Evolutionary conservation across 2,888 invertebrate species (phyloP).

Genomic region (Tachina lurida): DNA sequence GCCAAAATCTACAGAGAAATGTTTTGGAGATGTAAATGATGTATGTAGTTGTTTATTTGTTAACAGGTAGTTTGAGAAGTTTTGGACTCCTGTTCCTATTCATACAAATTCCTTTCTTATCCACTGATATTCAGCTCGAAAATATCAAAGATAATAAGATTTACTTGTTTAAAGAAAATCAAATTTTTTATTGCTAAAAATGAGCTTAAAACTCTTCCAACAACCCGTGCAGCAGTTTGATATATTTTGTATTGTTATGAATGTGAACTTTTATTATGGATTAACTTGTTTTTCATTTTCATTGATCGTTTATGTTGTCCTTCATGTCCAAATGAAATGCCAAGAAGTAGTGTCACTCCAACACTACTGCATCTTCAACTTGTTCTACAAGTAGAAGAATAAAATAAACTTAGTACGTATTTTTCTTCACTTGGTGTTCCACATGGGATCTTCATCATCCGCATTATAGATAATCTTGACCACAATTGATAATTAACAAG

Average conservation of each 20-base stretch:
- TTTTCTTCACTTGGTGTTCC: slow-evolving; percentile 13
- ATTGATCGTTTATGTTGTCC: slow-evolving; percentile 56
- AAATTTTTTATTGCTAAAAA: neutral
- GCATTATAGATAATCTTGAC: slow-evolving; percentile 68
- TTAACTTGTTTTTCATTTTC: slow-evolving; percentile 65
- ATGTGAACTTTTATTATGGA: slow-evolving; percentile 53
- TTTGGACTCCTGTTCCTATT: neutral
- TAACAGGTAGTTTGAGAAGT: slow-evolving; percentile 4
- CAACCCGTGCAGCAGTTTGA: slow-evolving; percentile 17
- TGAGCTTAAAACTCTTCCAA: slow-evolving; percentile 8
- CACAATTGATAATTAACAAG: slow-evolving; percentile 78
- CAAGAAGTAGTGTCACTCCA: slow-evolving; percentile 49
- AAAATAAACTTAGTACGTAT: slow-evolving; percentile 16
- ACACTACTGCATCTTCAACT: slow-evolving; percentile 6
- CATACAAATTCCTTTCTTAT: too few relatives aligned
- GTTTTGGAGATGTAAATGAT: neutral
- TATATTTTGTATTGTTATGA: slow-evolving; percentile 41
- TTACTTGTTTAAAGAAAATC: neutral
- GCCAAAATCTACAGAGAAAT: neutral
- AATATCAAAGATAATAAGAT: too few relatives aligned
- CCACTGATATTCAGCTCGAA: too few relatives aligned
- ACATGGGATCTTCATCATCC: slow-evolving; percentile 53
- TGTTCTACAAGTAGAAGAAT: slow-evolving; percentile 37
- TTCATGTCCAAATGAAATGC: slow-evolving; percentile 39
- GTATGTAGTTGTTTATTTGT: neutral